A percentile compares a stretch with the other conserved stretches of the same genome.
Conservation (phyloP, 1,140 invertebrate genomes). For the Drosophila varians region DNA sequence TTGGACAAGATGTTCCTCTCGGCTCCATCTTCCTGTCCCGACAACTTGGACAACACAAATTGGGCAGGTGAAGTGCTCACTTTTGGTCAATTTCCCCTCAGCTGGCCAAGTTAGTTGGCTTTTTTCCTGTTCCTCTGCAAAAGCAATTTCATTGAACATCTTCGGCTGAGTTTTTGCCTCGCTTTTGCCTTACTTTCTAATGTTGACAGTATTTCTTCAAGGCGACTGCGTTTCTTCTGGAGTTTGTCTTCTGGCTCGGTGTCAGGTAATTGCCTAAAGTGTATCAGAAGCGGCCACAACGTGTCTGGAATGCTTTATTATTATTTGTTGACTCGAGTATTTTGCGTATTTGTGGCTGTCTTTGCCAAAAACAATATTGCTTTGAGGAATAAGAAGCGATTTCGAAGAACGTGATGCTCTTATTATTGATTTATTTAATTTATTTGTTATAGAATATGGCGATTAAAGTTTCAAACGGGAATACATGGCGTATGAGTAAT, state of each 20-base stretch:
- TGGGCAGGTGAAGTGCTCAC: slow-evolving; percentile 76
- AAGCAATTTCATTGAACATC: slow-evolving; percentile 69
- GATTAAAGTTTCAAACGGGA: no score
- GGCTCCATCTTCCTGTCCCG: slow-evolving; percentile 65
- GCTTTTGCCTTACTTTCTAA: slow-evolving; percentile 66
- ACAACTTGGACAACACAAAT: slow-evolving; percentile 70
- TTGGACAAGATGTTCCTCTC: neutral
- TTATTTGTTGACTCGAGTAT: slow-evolving; percentile 46
- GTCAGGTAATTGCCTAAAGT: slow-evolving; percentile 31
- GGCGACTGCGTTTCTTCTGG: slow-evolving; percentile 11
- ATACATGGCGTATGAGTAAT: no score
- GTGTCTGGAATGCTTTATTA: slow-evolving; percentile 66
- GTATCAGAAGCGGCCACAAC: slow-evolving; percentile 39
- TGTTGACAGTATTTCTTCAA: slow-evolving; percentile 35
- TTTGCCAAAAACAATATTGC: slow-evolving; percentile 35
- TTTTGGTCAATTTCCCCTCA: slow-evolving; percentile 75
- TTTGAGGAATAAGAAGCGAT: neutral
- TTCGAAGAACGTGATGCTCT: slow-evolving; percentile 1
- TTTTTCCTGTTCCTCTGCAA: slow-evolving; percentile 8
- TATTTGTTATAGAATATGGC: no score
- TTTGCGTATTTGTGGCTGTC: slow-evolving; percentile 35
- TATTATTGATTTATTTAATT: neutral
- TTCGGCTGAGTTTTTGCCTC: slow-evolving; percentile 57
- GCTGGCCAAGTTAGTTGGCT: slow-evolving; percentile 6
- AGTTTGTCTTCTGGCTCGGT: slow-evolving; percentile 6